Evolutionary conservation across 2,797 vertebrate genomes (phyloP).

Genomic region (Lutra lutra): DNA sequence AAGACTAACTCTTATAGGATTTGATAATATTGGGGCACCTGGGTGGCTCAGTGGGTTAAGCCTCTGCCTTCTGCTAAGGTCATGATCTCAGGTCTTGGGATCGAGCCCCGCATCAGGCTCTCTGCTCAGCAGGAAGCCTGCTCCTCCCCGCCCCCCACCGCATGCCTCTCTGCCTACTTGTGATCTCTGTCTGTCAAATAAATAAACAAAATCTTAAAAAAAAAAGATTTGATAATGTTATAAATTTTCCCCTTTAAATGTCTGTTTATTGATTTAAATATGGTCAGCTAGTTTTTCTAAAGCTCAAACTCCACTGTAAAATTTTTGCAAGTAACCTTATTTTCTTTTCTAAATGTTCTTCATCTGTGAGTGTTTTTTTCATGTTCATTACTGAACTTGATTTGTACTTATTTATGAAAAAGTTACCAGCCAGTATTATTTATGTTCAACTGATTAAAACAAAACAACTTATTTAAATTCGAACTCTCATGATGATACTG

Average conservation of each 20-base stretch:
- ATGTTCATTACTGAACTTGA: neutral
- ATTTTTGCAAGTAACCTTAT: neutral
- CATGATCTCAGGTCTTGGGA: too few relatives aligned
- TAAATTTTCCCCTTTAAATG: neutral
- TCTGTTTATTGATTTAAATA: neutral
- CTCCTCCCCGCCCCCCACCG: accelerated
- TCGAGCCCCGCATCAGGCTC: too few relatives aligned
- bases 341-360: neutral
- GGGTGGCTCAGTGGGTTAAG: too few relatives aligned
- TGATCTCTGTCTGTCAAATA: too few relatives aligned
- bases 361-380: neutral
- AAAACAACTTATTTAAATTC: neutral
- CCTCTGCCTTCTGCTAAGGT: too few relatives aligned
- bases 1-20: neutral
- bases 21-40: neutral
- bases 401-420: neutral
- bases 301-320: neutral
- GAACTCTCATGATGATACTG: neutral
- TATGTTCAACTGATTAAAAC: neutral
- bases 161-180: too few relatives aligned
- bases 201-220: too few relatives aligned
- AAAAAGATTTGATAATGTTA: neutral
- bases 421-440: neutral
- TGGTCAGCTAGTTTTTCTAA: neutral
- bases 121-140: too few relatives aligned